Percentiles rank a stretch among this genome's conserved stretches.
phyloP scores from a whole-genome alignment of 2,113 vertebrate genomes.

The Tachysurus vachellii region DNA sequence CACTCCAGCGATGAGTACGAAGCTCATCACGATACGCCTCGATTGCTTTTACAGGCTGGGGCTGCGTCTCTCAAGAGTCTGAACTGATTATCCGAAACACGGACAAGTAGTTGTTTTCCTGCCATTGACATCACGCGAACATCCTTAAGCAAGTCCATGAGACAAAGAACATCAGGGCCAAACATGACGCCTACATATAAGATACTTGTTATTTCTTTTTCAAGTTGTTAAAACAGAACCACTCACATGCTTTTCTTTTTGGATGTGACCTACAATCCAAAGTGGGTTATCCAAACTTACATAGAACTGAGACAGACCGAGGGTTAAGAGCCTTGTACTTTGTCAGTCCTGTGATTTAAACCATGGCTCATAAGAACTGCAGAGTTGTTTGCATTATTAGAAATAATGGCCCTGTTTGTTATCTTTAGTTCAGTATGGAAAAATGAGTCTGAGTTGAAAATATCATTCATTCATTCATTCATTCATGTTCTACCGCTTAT shows the following conservation, averaged over 20 bases:
- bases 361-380: neutral
- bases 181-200: slow-evolving; percentile 16
- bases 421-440: neutral
- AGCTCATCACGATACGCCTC: slow-evolving; percentile 27
- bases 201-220: slow-evolving; percentile 31
- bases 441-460: neutral
- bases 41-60: slow-evolving; percentile 16
- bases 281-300: slow-evolving; percentile 29
- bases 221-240: slow-evolving; percentile 25
- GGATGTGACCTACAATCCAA: slow-evolving; percentile 19
- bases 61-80: slow-evolving; percentile 19
- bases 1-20: neutral
- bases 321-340: slow-evolving; percentile 25
- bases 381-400: slow-evolving; percentile 6
- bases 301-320: slow-evolving; percentile 26
- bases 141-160: slow-evolving; percentile 4
- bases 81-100: slow-evolving; percentile 37
- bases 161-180: neutral
- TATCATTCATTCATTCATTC: no score
- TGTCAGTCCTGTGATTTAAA: slow-evolving; percentile 27
- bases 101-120: slow-evolving; percentile 39
- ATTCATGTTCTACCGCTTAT: no score
- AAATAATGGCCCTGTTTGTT: neutral
- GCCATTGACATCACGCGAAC: slow-evolving; percentile 14
- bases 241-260: slow-evolving; percentile 8